A percentile compares a stretch with the other conserved stretches of the same genome.
Conservation (phyloP, 2,797 vertebrate species). For the Clarias laeviceps region DNA sequence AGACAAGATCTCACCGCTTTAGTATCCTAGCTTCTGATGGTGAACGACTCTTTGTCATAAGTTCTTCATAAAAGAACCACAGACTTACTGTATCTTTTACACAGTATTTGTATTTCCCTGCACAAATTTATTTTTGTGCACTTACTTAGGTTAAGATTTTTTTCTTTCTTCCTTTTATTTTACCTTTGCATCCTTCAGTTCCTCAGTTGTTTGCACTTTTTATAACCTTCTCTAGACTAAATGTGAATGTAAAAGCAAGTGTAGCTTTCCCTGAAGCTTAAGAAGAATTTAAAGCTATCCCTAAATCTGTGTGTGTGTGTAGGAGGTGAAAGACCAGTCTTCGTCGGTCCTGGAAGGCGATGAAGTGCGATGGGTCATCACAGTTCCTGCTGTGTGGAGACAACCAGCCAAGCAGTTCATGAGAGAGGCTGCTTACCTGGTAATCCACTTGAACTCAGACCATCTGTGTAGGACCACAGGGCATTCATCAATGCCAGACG, state of each 20-base stretch:
- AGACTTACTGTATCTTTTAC: background rate
- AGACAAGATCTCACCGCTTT: background rate
- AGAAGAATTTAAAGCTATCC: background rate
- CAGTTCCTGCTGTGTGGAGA: constrained; percentile 95
- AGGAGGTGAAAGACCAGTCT: constrained; percentile 91
- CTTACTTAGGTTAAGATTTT: background rate
- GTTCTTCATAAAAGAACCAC: background rate
- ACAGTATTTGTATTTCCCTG: background rate
- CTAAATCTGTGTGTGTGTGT: constrained; percentile 8
- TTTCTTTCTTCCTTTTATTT: background rate
- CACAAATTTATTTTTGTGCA: background rate
- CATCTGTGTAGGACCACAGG: constrained; percentile 8
- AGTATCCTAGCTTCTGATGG: background rate
- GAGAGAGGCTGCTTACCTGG: constrained; percentile 93
- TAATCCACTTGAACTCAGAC: constrained; percentile 58
- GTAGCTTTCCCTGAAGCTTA: background rate
- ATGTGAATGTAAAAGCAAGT: background rate
- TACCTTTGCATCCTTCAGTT: background rate
- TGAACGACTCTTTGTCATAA: background rate
- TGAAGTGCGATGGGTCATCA: constrained; percentile 91
- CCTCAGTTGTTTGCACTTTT: background rate
- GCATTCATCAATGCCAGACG: background rate
- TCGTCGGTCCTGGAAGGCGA: constrained; percentile 75
- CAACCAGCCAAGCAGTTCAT: constrained; percentile 98
- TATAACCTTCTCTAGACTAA: background rate